Conservation (phyloP, 1,140 invertebrate genomes). For the Lethrus apterus region DNA sequence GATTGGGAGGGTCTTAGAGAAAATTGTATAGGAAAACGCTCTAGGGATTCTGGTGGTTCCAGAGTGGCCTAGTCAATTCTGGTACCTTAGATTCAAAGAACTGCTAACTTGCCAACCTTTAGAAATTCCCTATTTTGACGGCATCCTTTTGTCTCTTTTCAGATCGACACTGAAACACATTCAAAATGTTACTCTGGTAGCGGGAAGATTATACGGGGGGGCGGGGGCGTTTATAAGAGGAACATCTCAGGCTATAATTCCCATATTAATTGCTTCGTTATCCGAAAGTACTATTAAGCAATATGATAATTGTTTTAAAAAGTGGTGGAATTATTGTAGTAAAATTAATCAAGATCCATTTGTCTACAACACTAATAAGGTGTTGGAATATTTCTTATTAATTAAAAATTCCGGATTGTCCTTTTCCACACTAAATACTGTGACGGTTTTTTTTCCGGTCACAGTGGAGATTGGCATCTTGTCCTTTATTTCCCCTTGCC, state of each 20-base stretch:
- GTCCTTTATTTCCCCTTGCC: too few species aligned
- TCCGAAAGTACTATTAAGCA: constrained; percentile 5
- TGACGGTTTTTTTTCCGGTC: too few species aligned
- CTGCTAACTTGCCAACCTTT: constrained; percentile 3
- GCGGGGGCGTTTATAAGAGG: constrained; percentile 9
- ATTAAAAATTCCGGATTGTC: too few species aligned
- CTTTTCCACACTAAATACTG: too few species aligned
- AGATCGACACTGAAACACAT: constrained; percentile 2
- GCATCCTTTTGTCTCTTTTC: constrained; percentile 5
- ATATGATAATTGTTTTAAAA: too few species aligned
- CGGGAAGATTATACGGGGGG: background rate
- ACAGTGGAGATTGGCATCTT: too few species aligned
- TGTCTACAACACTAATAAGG: too few species aligned
- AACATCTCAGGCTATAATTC: too few species aligned
- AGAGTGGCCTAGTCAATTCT: background rate
- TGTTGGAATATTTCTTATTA: too few species aligned
- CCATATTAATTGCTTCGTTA: constrained; percentile 12
- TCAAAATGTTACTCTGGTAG: constrained; percentile 6
- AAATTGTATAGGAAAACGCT: constrained; percentile 26
- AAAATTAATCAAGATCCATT: too few species aligned
- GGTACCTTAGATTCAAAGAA: constrained; percentile 18
- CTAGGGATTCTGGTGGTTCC: constrained; percentile 10
- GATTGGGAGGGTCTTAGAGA: constrained; percentile 25
- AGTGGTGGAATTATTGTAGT: too few species aligned
- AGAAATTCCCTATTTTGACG: constrained; percentile 4